Percentiles rank a stretch among this genome's conserved stretches.
Conservation (phyloP, 2,797 vertebrate genomes). For the Macropodus opercularis region DNA sequence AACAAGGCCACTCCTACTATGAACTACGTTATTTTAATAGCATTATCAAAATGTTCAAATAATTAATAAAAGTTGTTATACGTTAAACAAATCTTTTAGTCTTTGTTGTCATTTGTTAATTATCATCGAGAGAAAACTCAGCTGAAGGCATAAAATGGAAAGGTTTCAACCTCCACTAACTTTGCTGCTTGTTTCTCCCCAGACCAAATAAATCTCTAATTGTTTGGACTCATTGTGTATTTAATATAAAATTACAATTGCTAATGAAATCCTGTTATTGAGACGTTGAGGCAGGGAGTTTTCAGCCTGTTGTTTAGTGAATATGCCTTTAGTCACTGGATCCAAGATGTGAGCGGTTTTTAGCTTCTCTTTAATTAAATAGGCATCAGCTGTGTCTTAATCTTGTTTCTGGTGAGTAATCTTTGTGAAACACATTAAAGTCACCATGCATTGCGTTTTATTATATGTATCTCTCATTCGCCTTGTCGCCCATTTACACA, state of each 20-base stretch:
- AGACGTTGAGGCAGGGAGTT: conserved; percentile 13
- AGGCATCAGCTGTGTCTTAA: conserved; percentile 33
- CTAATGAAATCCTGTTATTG: conserved; percentile 29
- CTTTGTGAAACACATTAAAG: conserved; percentile 37
- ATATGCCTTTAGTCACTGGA: conserved; percentile 44
- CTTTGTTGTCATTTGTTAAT: neutral
- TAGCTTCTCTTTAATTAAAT: conserved; percentile 49
- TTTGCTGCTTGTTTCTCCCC: neutral
- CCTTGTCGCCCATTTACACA: too few species aligned
- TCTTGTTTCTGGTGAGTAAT: conserved; percentile 41
- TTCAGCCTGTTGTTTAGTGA: conserved; percentile 18
- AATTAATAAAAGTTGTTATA: neutral
- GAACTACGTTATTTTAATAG: too few species aligned
- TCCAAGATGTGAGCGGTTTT: conserved; percentile 28
- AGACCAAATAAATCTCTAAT: conserved; percentile 1
- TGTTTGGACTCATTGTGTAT: conserved; percentile 15
- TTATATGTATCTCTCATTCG: too few species aligned
- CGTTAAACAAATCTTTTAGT: neutral
- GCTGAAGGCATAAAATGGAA: neutral
- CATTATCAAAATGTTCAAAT: neutral
- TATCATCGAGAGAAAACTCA: neutral
- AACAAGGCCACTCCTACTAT: too few species aligned
- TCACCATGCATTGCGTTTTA: conserved; percentile 13
- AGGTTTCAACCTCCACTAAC: neutral
- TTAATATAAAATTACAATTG: conserved; percentile 17